Conservation (phyloP, 2,113 vertebrate species). For the Falcunculus frontatus region DNA sequence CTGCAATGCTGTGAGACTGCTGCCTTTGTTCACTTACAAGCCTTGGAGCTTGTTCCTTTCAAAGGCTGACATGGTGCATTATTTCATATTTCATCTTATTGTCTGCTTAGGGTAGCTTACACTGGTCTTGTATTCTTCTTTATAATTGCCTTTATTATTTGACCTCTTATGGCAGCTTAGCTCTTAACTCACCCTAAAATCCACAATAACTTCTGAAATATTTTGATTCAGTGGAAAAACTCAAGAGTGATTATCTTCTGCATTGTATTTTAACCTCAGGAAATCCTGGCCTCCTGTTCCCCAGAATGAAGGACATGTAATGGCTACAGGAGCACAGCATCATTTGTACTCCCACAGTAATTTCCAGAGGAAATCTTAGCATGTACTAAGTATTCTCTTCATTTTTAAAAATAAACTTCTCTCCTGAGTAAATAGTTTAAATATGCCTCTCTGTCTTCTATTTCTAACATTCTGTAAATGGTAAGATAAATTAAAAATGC, state of each 20-base stretch:
- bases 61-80: not conserved
- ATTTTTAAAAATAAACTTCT: not conserved
- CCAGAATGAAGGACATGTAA: not conserved
- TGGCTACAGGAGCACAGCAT: not conserved
- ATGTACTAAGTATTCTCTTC: not conserved
- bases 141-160: not conserved
- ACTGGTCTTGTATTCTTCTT: not conserved
- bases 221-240: not conserved
- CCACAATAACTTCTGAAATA: not conserved
- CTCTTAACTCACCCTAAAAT: not conserved
- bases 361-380: not conserved
- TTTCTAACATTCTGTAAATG: not conserved
- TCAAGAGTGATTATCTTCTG: not conserved
- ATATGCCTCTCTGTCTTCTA: not conserved
- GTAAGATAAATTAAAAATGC: not conserved
- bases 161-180: not conserved
- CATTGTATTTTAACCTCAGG: not conserved
- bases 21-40: not conserved
- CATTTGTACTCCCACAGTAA: not conserved
- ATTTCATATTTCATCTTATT: not conserved
- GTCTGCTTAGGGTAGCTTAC: not conserved
- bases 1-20: not conserved
- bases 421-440: not conserved
- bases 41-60: not conserved
- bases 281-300: not conserved